These are phyloP conservation scores for Drosophila colorata DNA, from an alignment of 2,888 invertebrate genomes.

Conservation along the genomic window DNA sequence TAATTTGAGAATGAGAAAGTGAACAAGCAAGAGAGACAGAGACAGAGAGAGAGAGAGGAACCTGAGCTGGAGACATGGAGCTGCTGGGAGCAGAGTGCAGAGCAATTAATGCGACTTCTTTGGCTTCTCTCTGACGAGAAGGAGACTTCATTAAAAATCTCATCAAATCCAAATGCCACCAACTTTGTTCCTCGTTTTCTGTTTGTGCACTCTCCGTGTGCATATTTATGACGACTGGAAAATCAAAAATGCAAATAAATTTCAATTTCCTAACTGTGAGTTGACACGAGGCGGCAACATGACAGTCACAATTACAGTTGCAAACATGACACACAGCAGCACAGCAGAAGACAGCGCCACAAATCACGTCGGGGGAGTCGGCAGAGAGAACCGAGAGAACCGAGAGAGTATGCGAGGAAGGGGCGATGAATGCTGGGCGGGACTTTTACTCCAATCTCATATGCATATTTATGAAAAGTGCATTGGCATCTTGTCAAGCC, in stretches of 20 bases:
- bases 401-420: background rate
- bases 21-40: background rate
- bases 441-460: constrained; percentile 33
- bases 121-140: constrained; percentile 50
- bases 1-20: constrained; percentile 33
- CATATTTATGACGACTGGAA: constrained; percentile 73
- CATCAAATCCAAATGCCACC: constrained; percentile 42
- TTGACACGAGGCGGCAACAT: constrained; percentile 72
- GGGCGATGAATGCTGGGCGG: background rate
- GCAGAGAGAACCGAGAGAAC: background rate
- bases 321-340: constrained; percentile 41
- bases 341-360: constrained; percentile 48
- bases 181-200: constrained; percentile 22
- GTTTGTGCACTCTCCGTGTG: constrained; percentile 46
- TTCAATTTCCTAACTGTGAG: constrained; percentile 74
- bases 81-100: constrained; percentile 24
- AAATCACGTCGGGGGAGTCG: constrained; percentile 53
- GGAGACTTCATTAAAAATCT: constrained; percentile 39
- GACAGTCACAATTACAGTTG: constrained; percentile 78
- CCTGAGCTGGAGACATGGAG: constrained; percentile 1
- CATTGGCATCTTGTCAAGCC: constrained; percentile 70
- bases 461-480: constrained; percentile 80
- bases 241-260: constrained; percentile 82
- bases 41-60: background rate
- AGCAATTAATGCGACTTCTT: constrained; percentile 67